These are phyloP conservation scores for Thaleichthys pacificus DNA, from an alignment of 2,797 vertebrate genomes.

Conservation along the genomic window DNA sequence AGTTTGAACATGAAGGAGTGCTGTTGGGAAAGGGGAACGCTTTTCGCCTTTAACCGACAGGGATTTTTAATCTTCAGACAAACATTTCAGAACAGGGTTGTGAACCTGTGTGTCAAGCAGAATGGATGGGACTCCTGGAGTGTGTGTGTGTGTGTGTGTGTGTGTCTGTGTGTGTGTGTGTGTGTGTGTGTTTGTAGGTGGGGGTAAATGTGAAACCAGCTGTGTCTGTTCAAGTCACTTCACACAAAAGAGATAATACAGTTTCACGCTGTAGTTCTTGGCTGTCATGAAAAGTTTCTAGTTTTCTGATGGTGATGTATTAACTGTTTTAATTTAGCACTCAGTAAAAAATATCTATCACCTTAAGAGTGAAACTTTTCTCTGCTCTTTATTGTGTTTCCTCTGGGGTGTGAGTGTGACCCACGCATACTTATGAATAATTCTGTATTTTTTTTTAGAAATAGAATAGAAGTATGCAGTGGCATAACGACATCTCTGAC, in stretches of 20 bases:
- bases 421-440: no score
- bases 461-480: no score
- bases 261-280: not conserved
- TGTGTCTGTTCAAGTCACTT: conserved; percentile 28
- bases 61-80: not conserved
- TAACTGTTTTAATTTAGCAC: no score
- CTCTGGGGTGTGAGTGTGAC: not conserved
- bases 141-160: conserved; percentile 4
- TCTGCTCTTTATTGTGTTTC: no score
- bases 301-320: no score
- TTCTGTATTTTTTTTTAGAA: no score
- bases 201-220: conserved; percentile 16
- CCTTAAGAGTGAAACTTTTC: no score
- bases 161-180: conserved; percentile 28
- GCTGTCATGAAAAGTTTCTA: not conserved
- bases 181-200: not conserved
- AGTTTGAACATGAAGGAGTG: conserved; percentile 31
- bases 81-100: not conserved
- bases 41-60: not conserved
- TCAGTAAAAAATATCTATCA: no score
- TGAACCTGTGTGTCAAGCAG: not conserved
- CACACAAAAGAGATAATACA: not conserved
- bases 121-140: not conserved
- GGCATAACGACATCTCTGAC: no score
- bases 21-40: conserved; percentile 12